Evolutionary conservation across 2,113 vertebrate genomes (phyloP).

Genomic region (Micromys minutus): DNA sequence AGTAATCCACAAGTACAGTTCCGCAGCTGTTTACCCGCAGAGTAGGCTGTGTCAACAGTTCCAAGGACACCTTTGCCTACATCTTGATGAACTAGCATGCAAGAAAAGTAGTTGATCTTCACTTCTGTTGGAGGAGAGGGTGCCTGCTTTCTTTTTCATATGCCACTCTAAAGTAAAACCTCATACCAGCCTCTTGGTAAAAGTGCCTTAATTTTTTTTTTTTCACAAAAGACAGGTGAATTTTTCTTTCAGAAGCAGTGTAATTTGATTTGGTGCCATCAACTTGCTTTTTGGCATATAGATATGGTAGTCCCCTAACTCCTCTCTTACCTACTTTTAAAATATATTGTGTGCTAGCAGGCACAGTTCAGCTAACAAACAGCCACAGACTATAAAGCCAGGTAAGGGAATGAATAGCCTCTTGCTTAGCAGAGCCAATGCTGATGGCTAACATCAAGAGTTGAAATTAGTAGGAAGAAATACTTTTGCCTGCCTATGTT

Average conservation of each 20-base stretch:
- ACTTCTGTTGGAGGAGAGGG: constrained; percentile 13
- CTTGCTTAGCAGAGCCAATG: not conserved
- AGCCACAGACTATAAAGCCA: not conserved
- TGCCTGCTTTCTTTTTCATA: constrained; percentile 21
- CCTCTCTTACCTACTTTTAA: constrained; percentile 33
- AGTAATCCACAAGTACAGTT: constrained; percentile 61
- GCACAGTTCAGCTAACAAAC: not conserved
- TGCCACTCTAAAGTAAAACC: constrained; percentile 24
- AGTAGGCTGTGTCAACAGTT: not conserved
- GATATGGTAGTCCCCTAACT: not conserved
- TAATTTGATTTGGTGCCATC: constrained; percentile 48
- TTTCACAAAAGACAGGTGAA: not conserved
- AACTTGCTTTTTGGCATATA: constrained; percentile 32
- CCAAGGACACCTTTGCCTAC: constrained; percentile 57
- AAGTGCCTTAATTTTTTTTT: not conserved
- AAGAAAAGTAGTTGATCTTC: constrained; percentile 47
- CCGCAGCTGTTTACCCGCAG: constrained; percentile 61
- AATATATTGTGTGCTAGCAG: not conserved
- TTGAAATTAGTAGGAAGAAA: constrained; percentile 20
- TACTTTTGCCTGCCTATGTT: not conserved
- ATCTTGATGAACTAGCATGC: constrained; percentile 42
- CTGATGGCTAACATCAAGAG: not conserved
- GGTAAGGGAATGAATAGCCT: not conserved
- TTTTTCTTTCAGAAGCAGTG: constrained; percentile 11
- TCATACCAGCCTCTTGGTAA: not conserved